Percentiles rank a stretch among this genome's conserved stretches.
phyloP scores from a whole-genome alignment of 2,888 invertebrate species.

The Agelastica alni region DNA sequence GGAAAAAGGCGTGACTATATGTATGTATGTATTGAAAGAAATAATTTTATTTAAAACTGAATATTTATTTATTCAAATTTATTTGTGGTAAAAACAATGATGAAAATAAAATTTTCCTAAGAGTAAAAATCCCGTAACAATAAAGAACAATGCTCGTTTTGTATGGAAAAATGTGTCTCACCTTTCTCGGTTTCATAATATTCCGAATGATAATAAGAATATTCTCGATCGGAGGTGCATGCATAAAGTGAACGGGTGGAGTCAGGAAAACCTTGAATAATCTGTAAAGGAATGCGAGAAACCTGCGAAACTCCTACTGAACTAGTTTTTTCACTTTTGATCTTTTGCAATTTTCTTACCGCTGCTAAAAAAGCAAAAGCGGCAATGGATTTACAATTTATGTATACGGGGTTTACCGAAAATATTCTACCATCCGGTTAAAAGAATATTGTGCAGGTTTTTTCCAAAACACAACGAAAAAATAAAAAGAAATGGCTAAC shows the following conservation, averaged over 20 bases:
- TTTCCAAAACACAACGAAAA: too few relatives aligned
- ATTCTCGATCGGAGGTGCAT: constrained; percentile 31
- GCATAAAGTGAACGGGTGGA: constrained; percentile 44
- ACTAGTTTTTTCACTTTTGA: constrained; percentile 38
- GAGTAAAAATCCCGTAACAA: not conserved
- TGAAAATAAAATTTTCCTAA: too few relatives aligned
- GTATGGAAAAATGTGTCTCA: constrained; percentile 5
- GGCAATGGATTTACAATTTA: not conserved
- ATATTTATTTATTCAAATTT: too few relatives aligned
- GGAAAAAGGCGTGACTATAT: too few relatives aligned
- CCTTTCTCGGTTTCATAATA: constrained; percentile 35
- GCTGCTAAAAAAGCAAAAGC: constrained; percentile 8
- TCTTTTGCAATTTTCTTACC: constrained; percentile 23
- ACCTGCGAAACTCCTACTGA: constrained; percentile 41
- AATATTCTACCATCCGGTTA: too few relatives aligned
- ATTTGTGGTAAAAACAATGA: too few relatives aligned
- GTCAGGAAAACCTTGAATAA: constrained; percentile 49
- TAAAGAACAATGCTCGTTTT: constrained; percentile 1
- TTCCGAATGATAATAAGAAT: constrained; percentile 28
- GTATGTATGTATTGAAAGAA: too few relatives aligned
- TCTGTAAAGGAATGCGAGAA: constrained; percentile 31
- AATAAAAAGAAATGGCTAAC: too few relatives aligned
- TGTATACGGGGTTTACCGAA: not conserved
- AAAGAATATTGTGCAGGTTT: too few relatives aligned
- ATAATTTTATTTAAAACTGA: too few relatives aligned